These are phyloP conservation scores for Scaptomyza tumidula DNA, from an alignment of 2,888 invertebrate genomes.

Conservation along the genomic window DNA sequence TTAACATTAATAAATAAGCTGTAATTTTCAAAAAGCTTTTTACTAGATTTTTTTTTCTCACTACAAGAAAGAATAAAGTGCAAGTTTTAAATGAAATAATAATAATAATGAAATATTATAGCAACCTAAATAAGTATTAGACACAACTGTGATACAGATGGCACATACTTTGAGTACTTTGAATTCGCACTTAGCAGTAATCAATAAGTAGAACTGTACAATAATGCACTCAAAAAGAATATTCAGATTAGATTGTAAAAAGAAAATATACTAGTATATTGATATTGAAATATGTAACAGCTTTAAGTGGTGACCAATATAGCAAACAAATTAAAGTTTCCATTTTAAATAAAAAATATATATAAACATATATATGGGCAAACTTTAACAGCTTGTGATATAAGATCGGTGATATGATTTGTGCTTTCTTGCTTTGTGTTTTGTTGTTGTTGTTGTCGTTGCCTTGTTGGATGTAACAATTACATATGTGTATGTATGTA, in stretches of 20 bases:
- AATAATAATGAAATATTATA: constrained; percentile 9
- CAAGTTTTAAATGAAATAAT: background rate
- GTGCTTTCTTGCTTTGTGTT: constrained; percentile 39
- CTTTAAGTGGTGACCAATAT: constrained; percentile 33
- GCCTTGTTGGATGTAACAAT: constrained; percentile 25
- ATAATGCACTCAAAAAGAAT: constrained; percentile 15
- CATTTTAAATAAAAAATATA: background rate
- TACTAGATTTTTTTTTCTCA: background rate
- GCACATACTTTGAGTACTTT: constrained; percentile 14
- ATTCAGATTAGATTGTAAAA: constrained; percentile 3
- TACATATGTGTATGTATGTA: constrained; percentile 2
- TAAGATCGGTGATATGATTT: constrained; percentile 44
- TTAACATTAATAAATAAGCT: too few relatives aligned
- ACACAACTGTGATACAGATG: constrained; percentile 48
- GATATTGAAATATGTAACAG: constrained; percentile 7
- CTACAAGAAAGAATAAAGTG: background rate
- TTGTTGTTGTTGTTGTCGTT: constrained; percentile 35
- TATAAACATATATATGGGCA: background rate
- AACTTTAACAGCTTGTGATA: constrained; percentile 39
- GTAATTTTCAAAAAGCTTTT: too few relatives aligned
- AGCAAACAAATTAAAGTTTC: background rate
- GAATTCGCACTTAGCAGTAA: constrained; percentile 6
- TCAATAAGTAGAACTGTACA: constrained; percentile 16
- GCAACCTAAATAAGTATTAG: constrained; percentile 23
- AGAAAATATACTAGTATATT: background rate